Evolutionary conservation across 2,113 vertebrate genomes (phyloP).

Genomic region (Empidonax alnorum): DNA sequence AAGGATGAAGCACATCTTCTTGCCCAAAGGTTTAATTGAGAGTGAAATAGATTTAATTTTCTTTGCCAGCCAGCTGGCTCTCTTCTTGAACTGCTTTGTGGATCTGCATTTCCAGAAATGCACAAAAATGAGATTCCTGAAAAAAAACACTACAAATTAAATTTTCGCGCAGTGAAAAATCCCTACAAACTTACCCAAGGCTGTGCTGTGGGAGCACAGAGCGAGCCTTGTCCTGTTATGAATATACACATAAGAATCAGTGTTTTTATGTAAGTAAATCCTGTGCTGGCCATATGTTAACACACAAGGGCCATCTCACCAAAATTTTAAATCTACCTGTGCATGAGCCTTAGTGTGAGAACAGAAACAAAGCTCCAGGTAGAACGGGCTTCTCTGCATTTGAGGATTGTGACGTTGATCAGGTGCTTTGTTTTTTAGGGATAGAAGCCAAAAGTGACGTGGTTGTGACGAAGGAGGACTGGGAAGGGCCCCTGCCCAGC

Average conservation of each 20-base stretch:
- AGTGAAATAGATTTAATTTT: not conserved
- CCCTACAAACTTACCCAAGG: not conserved
- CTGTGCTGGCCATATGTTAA: accelerated
- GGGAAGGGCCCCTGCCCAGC: slow-evolving; percentile 84
- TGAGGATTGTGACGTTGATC: not conserved
- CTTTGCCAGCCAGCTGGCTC: not conserved
- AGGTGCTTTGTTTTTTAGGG: slow-evolving; percentile 73
- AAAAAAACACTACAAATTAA: not conserved
- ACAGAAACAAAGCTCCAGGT: not conserved
- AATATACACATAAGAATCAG: not conserved
- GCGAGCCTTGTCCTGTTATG: not conserved
- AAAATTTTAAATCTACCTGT: not conserved
- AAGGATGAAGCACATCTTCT: not conserved
- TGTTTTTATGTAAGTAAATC: not conserved
- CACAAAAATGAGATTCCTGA: not conserved
- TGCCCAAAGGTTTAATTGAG: not conserved
- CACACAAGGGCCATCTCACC: not conserved
- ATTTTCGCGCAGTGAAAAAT: not conserved
- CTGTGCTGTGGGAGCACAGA: not conserved
- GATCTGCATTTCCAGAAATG: not conserved
- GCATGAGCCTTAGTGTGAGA: not conserved
- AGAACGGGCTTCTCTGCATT: not conserved
- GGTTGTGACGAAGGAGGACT: slow-evolving; percentile 82
- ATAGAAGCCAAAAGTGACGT: slow-evolving; percentile 84
- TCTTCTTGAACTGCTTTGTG: not conserved